Base-by-base conservation (phyloP, 2,113 vertebrate genomes). In the Eulacestoma nigropectus region DNA sequence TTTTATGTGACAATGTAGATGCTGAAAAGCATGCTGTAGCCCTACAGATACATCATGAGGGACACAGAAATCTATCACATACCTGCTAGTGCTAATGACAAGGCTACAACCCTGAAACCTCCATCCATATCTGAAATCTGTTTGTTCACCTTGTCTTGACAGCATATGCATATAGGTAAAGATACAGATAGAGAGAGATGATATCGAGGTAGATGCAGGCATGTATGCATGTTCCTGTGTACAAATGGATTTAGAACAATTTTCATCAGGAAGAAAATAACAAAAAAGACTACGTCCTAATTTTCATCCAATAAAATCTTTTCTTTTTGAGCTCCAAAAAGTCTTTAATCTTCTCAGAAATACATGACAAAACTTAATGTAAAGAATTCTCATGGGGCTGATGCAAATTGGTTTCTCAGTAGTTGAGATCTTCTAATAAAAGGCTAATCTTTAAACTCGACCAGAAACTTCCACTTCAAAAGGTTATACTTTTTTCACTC, bases 301-400 rank as follows among this genome's bases (percentile, higher is more conserved):
- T 90, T 96, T 93, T 89, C 23, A 39, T 41, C 59, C 52, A 77
- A 49, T 74, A 50, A 35, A 32, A 8, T 65, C 2, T 87, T 78
- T 69, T 68, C 33, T 68, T 82, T 79, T 57, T 85, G 55, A 83
- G 11, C 41, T 88, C 62, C 12, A 80, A 60, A 68, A 90, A 53
- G 32, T 79, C 53, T 90, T 95, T 90, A 86, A 96, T 95, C 76
- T 84, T 94, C 50, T 92, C 68, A 74, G 69, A 27, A 70, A 42
- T 47, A 63, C 76, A 55, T 6, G 5, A 25, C 47, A 87, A 90
- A 88, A 69, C 16, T 76, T 88, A 75, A 79, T 85, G 47, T 88
- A 77, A 86, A 88, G 72, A 81, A 59, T 74, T 81, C 76, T 95
- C 27, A 37, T 44, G 80, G 42, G 88, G 81, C 41, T 81, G 21